Evolutionary conservation across 2,797 vertebrate genomes (phyloP).

Genomic region (Pogoniulus pusillus): DNA sequence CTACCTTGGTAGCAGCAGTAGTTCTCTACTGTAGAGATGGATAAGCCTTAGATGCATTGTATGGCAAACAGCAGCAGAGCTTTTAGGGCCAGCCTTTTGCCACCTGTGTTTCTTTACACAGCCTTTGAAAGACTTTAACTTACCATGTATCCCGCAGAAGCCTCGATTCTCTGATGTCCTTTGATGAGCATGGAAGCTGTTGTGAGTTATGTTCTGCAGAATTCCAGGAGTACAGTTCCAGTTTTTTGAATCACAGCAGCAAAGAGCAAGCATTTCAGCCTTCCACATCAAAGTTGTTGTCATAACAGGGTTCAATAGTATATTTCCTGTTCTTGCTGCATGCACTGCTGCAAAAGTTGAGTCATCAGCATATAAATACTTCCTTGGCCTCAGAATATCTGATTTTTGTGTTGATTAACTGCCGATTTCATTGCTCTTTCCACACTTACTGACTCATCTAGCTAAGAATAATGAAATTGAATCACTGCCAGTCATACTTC

Average conservation of each 20-base stretch:
- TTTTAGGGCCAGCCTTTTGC: not conserved
- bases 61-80: not conserved
- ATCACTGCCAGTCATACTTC: not conserved
- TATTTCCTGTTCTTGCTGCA: slow-evolving; percentile 48
- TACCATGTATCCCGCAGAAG: not conserved
- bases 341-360: slow-evolving; percentile 14
- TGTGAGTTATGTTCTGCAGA: not conserved
- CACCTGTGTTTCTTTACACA: not conserved
- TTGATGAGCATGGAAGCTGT: not conserved
- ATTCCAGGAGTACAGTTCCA: not conserved
- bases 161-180: not conserved
- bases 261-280: not conserved
- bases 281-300: slow-evolving; percentile 16
- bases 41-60: rapidly evolving
- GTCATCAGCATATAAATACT: slow-evolving; percentile 51
- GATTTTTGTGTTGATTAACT: slow-evolving; percentile 30
- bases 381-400: slow-evolving; percentile 20
- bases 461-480: slow-evolving; percentile 28
- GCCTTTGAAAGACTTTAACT: not conserved
- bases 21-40: rapidly evolving
- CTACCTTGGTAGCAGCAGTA: rapidly evolving
- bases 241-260: not conserved
- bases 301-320: slow-evolving; percentile 10
- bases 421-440: slow-evolving; percentile 36
- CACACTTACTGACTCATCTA: slow-evolving; percentile 35